These are phyloP conservation scores for Malurus melanocephalus DNA, from an alignment of 2,113 vertebrate species.

Conservation along the genomic window DNA sequence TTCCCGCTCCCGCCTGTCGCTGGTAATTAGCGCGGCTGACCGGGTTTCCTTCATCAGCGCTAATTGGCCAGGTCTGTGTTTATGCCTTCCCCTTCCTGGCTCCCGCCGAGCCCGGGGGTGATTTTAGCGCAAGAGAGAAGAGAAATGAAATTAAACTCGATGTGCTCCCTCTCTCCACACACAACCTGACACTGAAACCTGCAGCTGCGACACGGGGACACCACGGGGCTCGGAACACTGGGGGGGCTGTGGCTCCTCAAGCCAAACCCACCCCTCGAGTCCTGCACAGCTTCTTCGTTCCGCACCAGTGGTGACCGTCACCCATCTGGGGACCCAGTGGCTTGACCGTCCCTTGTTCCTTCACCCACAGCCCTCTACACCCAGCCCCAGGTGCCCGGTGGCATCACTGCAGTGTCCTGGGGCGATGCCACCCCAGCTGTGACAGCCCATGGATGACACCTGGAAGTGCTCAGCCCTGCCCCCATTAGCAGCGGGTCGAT, in stretches of 20 bases:
- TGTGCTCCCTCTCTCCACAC: rapidly evolving
- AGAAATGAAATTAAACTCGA: not conserved
- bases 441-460: not conserved
- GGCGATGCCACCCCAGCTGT: rapidly evolving
- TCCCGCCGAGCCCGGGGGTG: not conserved
- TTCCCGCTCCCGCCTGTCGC: not conserved
- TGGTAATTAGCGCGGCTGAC: not conserved
- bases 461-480: not conserved
- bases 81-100: not conserved
- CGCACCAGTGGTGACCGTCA: rapidly evolving
- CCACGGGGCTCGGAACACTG: rapidly evolving
- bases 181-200: not conserved
- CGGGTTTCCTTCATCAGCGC: not conserved
- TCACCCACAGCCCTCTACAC: not conserved
- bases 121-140: not conserved
- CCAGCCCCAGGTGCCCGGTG: rapidly evolving
- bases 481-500: rapidly evolving
- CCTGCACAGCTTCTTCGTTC: not conserved
- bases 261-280: not conserved
- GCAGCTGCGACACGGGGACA: not conserved
- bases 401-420: not conserved
- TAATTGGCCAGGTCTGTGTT: not conserved
- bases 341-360: not conserved
- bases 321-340: rapidly evolving
- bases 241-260: not conserved